Evolutionary conservation across 2,888 invertebrate species (phyloP), one percentile per base, ranked within the genome.

Genomic region (Spisula solida): DNA sequence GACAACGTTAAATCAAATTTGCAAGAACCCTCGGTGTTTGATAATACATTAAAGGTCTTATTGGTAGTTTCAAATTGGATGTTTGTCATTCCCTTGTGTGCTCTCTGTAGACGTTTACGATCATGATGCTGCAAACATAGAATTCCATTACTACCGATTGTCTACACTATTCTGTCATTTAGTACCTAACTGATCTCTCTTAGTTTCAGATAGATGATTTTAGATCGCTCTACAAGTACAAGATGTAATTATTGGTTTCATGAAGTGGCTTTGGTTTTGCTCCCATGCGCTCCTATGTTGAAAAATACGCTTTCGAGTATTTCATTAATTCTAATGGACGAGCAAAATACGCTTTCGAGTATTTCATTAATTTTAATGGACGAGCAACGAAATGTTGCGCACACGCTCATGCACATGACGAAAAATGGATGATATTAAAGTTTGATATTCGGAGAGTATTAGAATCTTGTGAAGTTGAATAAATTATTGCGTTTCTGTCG

Each of bases 131-230:
- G 29, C 34, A 16, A 12, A 31, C 16, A 31, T 34, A 75, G 34
- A 75, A 75, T 75, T 25, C 34, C 75, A 75, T 75, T 18, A 75
- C 25, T 75, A 31, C 31, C 34, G 34, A 75, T 31, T 75, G 75
- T 75, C 75, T 6, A 31, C 1, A 31, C 31, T 8, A 16, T 31
- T 75, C 31, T 75, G 75, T 75, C 75, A 75, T 75, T 75, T 18
- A 75, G 34, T 75, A 75, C 4, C 34, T 34, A 75, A 31, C 14
- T 31, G 25, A 75, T 18, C 31, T 31, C 75, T 75, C 18, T 16
- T 34, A 34, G 31, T 75, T 75, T 75, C 75, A 75, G 75, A 0
- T 31, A n/a, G 60, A 18, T 10, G 29, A 6, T 56, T 56, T 56
- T n/a, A 20, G n/a, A 56, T 56, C 25, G n/a, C 20, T 25, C n/a